Conservation (phyloP, 2,113 vertebrate genomes). For the Notarius lentiginosus region DNA sequence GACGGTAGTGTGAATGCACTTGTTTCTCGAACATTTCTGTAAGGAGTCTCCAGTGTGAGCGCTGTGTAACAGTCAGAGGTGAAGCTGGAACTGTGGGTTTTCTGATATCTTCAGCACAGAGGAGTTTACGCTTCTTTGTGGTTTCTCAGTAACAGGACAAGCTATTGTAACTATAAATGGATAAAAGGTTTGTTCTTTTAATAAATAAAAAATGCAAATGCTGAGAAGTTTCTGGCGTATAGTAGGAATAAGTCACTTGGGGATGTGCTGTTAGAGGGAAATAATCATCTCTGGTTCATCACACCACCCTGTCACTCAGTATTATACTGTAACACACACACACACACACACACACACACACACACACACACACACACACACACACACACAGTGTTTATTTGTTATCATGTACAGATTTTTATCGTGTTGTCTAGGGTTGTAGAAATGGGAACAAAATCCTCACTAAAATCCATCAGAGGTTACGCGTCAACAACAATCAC, state of each 20-base stretch:
- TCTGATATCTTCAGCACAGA: no score
- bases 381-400: neutral
- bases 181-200: no score
- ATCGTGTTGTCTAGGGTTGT: neutral
- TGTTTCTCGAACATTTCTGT: neutral
- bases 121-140: no score
- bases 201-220: no score
- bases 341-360: neutral
- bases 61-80: no score
- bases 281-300: neutral
- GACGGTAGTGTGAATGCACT: neutral
- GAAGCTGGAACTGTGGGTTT: no score
- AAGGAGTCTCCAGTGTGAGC: neutral
- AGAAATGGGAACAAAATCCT: neutral
- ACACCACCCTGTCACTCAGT: neutral
- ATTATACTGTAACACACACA: neutral
- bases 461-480: neutral
- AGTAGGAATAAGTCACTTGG: no score
- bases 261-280: no score
- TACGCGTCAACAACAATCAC: no score
- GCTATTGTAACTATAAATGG: no score
- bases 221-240: neutral
- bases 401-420: neutral
- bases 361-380: neutral
- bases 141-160: no score